Percentiles rank a stretch among this genome's conserved stretches.
These are phyloP conservation scores for Heteronetta atricapilla DNA, from an alignment of 2,113 vertebrate genomes.

Conservation along the genomic window DNA sequence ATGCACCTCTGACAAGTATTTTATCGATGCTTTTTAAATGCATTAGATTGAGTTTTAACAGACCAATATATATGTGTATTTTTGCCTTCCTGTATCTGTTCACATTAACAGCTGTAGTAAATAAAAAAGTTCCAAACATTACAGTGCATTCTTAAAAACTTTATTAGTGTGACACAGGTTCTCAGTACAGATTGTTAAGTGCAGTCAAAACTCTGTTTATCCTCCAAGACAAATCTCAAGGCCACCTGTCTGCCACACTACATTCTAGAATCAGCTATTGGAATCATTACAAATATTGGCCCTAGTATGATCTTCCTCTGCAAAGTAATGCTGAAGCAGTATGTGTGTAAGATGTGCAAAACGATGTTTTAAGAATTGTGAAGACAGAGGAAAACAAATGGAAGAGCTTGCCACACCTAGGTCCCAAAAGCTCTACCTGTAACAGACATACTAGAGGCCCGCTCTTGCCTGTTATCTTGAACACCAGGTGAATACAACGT, in stretches of 20 bases:
- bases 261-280: background rate
- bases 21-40: background rate
- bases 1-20: background rate
- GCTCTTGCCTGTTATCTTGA: fast-evolving
- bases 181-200: background rate
- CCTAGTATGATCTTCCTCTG: background rate
- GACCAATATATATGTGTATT: fast-evolving
- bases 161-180: conserved; percentile 55
- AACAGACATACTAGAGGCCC: fast-evolving
- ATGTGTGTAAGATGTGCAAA: background rate
- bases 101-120: background rate
- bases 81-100: background rate
- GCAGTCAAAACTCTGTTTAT: conserved; percentile 30
- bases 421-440: background rate
- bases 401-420: background rate
- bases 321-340: background rate
- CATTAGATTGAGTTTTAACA: background rate
- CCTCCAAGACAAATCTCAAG: background rate
- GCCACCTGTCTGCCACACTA: background rate
- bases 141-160: background rate
- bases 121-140: background rate
- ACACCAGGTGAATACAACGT: fast-evolving
- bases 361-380: background rate
- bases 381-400: background rate
- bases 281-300: background rate